phyloP scores from a whole-genome alignment of 2,888 invertebrate species.

The Pyrrhosoma nymphula region DNA sequence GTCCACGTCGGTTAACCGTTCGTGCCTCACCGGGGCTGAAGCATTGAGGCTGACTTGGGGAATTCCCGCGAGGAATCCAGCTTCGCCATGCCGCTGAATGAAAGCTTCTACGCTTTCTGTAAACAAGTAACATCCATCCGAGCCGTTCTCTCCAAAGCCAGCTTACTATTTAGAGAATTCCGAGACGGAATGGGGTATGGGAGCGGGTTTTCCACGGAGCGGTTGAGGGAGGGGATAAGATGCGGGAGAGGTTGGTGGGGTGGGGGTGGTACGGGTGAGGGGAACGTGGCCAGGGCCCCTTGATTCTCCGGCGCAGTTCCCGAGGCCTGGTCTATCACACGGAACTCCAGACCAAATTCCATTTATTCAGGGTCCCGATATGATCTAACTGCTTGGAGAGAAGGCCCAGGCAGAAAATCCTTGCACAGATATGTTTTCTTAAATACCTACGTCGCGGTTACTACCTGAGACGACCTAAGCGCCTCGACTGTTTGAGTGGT shows the following conservation, averaged over 20 bases:
- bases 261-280: neutral
- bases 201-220: neutral
- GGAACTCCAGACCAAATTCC: slow-evolving; percentile 55
- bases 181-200: neutral
- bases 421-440: neutral
- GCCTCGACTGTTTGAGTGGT: neutral
- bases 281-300: slow-evolving; percentile 57
- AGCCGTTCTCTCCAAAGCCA: slow-evolving; percentile 54
- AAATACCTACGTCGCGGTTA: neutral
- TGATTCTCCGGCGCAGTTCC: slow-evolving; percentile 59
- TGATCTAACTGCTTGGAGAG: slow-evolving; percentile 17
- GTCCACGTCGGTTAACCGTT: too few relatives aligned
- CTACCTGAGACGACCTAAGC: neutral
- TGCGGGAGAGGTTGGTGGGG: neutral
- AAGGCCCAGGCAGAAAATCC: neutral
- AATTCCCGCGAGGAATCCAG: neutral
- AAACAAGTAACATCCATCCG: slow-evolving; percentile 50
- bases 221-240: neutral
- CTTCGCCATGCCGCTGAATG: neutral
- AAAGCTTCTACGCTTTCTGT: slow-evolving; percentile 42
- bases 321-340: slow-evolving; percentile 52
- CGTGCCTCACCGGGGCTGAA: too few relatives aligned
- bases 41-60: too few relatives aligned
- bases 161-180: slow-evolving; percentile 50
- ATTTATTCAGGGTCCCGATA: slow-evolving; percentile 30